Base-by-base conservation (phyloP, 2,888 invertebrate species). In the Crocallis elinguaria region DNA sequence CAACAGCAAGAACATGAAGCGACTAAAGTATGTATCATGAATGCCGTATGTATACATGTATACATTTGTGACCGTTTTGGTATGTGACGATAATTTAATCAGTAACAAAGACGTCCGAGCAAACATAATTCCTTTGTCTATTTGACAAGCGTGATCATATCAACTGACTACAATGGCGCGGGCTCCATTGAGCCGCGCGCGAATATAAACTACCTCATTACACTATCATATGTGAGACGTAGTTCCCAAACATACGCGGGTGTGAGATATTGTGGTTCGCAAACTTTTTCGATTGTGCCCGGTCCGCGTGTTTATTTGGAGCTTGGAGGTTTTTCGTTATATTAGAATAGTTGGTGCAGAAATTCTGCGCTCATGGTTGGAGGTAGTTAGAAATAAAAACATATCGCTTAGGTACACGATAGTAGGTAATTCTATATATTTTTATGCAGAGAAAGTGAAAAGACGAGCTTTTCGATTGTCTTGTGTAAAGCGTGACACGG, bases 151-250 rank as follows among this genome's bases (percentile, higher is more conserved):
- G 58, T 64, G 64, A 62, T 65, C 68, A 57, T 67, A 67, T 70
- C 65, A 64, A 67, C 58, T 64, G 71, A 66, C 63, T 62, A 71
- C 71, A 66, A 70, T 69, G 69, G 69, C 65, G 65, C 54, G 61
- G 61, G 59, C 61, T 61, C 52, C 53, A 37, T 51, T 38, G 51
- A 42, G 46, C 49, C 45, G 14, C 49, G 48, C 50, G 39, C 49
- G 69, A 71, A 71, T 75, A 71, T 69, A 70, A 66, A 74, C 71
- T 65, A 69, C 57, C 62, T 75, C 67, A 74, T 75, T 74, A 70
- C 57, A 60, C 58, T 63, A 60, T 64, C 67, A 67, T 64, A 64
- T 66, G 60, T 45, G 56, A 25, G 13, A 41, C 37, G 49, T 45
- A 58, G 41, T 43, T 38, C 29, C 11, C 29, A 11, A 23, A 21